Base-by-base conservation (phyloP, 2,113 vertebrate species). In the Forbesichthys papilliferus region DNA sequence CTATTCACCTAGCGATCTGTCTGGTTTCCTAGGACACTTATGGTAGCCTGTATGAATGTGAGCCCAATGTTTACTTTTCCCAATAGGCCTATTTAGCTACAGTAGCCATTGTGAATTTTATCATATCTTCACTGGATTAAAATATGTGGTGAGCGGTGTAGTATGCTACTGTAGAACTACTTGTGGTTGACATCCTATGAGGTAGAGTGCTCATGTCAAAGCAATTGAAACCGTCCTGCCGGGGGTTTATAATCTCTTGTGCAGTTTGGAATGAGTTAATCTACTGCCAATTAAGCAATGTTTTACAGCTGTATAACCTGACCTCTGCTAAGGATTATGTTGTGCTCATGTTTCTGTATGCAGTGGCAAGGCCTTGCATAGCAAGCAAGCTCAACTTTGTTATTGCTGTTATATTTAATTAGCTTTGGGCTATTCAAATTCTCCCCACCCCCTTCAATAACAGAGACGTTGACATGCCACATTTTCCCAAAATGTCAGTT, bases 281-380 rank as follows among this genome's bases (percentile, higher is more conserved):
- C 42, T 2, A 34, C 46, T 18, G 16, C 48, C 61, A 20, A 52
- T 61, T 47, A 14, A 58, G 51, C 13, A 16, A 59, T 52, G 34
- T 71, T 74, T 14, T 11, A 52, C 49, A 36, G 55, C 48, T 48
- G 60, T 60, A 36, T 54, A 14, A 16, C 52, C 13, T 54, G 9
- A 62, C 46, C 51, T 57, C 33, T 42, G 1, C 6, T 48, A 34
- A 57, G 48, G 34, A 46, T 51, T 61, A 12, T 48, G 27, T 49
- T 51, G 48, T 63, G 27, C 66, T 48, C 3, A 49, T 73, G 54
- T 51, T 54, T 7, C 12, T 69, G 66, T 68, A 20, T 68, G 14
- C 68, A 20, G 42, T 11, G 14, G 27, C 58, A 6, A 3, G 46
- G 18, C 12, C 64, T 60, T 67, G 54, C 48, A 53, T 4, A 16